Evolutionary conservation across 1,140 invertebrate species (phyloP), one percentile per base, ranked within the genome.

Genomic region (honey bee (Apis mellifera)): DNA sequence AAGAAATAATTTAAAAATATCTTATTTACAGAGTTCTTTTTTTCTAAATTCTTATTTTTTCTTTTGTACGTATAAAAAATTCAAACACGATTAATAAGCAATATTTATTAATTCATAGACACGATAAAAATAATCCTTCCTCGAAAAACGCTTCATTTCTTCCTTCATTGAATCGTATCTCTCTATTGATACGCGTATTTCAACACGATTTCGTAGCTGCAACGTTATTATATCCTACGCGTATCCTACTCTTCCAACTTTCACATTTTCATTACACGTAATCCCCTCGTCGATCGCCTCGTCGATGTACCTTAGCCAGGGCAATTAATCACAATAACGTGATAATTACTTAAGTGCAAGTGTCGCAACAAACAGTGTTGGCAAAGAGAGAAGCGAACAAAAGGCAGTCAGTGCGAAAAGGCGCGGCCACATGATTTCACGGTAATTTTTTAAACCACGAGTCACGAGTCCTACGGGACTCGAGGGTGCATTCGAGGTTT

Each of bases 281-380:
- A 26, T 52, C 32, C 50, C 70, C 19, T 48, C 42, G 54, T n/a
- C 55, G 73, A 73, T 75, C 11, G 26, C n/a, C n/a, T n/a, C n/a
- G n/a, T n/a, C n/a, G 50, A 48, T n/a, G 19, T 52, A 73, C 26
- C 57, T 15, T 9, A 17, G 72, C 52, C 19, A 32, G 32, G 75
- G 81, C 66, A 83, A 83, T 83, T 83, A 83, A 83, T 83, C 75
- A 78, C 57, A 78, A 83, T 77, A 50, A 71, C 60, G 42, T 13
- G 26, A 62, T 78, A 78, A 83, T 83, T 83, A 83, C 81, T 77
- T 83, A 78, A 78, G 32, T 48, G 74, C 42, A n/a, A n/a, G 69
- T 21, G 42, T 4, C 50, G 59, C 59, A 64, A 82, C 42, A 52
- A 82, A 52, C 26, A 42, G n/a, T 42, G 32, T 9, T 55, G 54